These are phyloP conservation scores for Morphnarchus princeps DNA, from an alignment of 2,113 vertebrate genomes.

Conservation along the genomic window DNA sequence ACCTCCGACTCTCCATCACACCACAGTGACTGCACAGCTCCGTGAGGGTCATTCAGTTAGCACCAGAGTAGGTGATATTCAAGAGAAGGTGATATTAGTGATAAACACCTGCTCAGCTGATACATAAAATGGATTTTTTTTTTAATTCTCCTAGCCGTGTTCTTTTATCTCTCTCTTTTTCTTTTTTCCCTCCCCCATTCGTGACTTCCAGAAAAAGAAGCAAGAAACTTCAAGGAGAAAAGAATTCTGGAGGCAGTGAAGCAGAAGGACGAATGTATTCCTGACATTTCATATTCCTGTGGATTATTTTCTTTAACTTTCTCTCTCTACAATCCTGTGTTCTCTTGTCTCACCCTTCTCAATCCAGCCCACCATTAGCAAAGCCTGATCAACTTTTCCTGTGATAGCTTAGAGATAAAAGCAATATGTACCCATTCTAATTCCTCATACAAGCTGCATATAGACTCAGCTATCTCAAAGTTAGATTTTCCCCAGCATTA, in stretches of 20 bases:
- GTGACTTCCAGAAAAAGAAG: conserved; percentile 54
- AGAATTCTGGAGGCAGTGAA: conserved; percentile 42
- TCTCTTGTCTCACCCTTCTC: not conserved
- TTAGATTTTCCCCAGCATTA: not conserved
- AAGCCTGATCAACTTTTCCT: conserved; percentile 7
- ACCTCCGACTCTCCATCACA: not conserved
- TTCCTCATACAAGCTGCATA: not conserved
- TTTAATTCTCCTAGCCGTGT: not conserved
- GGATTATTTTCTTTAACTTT: conserved; percentile 11
- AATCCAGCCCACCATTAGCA: conserved; percentile 3
- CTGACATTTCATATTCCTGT: conserved; percentile 13
- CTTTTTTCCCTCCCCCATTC: not conserved
- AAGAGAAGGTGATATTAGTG: not conserved
- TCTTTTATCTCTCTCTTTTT: not conserved
- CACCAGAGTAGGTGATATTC: not conserved
- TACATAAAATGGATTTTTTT: not conserved
- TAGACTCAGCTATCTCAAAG: not conserved
- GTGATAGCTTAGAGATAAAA: not conserved
- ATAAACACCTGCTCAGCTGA: not conserved
- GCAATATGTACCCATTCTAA: not conserved
- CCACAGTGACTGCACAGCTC: not conserved
- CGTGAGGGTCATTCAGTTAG: not conserved
- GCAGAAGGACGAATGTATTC: not conserved
- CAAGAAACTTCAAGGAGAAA: conserved; percentile 57
- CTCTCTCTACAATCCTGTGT: not conserved